Base-by-base conservation (phyloP, 1,140 invertebrate genomes). In the Drosophila parabipectinata region DNA sequence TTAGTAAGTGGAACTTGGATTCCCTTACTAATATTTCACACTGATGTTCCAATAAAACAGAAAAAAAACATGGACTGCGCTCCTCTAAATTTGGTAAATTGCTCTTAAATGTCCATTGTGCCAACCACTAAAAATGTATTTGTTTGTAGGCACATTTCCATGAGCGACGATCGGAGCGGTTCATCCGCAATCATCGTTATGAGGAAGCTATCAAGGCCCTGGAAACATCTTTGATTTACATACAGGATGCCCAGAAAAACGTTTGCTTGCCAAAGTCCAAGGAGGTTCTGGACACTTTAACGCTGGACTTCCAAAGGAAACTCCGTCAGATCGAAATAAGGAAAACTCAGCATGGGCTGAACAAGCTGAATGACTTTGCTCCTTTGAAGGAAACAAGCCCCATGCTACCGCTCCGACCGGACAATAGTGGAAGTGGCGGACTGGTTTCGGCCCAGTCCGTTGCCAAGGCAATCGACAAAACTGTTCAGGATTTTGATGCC, bases 391-490 rank as follows among this genome's bases (percentile, higher is more conserved):
- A 90, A 51, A 72, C 76, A 12, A 87, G 79, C 41, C 77, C 75
- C 7, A 77, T 82, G 78, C 18, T 90, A 18, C 84, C 84, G 6
- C 39, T 90, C 4, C 63, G 87, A 0, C 72, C 72, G 6, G 88
- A 90, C 15, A 68, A 71, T 8, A 79, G 71, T 44, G 60, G 45
- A 1, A 72, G 56, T 24, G 57, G 57, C 4, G 28, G 32, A 3
- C 18, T 72, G 4, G 75, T 56, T 1, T 91, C 82, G 0, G 85
- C 85, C 0, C 89, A 90, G 21, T 91, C 90, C 1, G 80, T 91
- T 37, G 85, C 90, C 37, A 91, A 91, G 45, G 90, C 90, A 3
- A 91, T 91, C 14, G 90, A 91, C 41, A 91, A 88, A 41, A 91
- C 90, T 28, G 87, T 91, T 1, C 77, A 90, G 56, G 87, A 91